Percentiles rank a stretch among this genome's conserved stretches.
Evolutionary conservation across 1,140 invertebrate genomes (phyloP).

Genomic region (Orchesella cincta): DNA sequence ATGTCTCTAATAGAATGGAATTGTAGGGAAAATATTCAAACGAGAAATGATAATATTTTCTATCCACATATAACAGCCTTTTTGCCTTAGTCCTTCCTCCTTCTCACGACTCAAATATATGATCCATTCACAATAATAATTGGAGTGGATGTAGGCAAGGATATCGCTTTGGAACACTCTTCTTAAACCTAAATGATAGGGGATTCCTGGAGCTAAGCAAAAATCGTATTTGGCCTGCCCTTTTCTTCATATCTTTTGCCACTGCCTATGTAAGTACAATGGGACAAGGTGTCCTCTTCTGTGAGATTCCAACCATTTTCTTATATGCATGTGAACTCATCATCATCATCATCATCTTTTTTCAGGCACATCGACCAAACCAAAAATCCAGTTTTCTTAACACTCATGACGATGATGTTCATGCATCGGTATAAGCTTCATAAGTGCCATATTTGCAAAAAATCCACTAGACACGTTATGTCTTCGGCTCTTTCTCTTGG

Average conservation of each 20-base stretch:
- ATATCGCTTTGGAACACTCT: neutral
- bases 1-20: neutral
- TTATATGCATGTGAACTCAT: no score
- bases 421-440: no score
- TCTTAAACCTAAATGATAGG: neutral
- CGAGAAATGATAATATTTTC: neutral
- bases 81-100: neutral
- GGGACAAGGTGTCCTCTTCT: no score
- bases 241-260: no score
- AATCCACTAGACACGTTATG: neutral
- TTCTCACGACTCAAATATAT: neutral
- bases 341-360: no score
- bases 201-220: neutral
- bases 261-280: no score
- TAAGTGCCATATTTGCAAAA: neutral
- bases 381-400: no score
- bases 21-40: neutral
- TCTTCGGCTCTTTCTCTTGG: neutral
- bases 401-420: no score
- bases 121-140: neutral
- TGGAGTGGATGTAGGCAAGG: neutral
- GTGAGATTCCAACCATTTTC: no score
- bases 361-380: no score
- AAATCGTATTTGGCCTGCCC: neutral
- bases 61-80: neutral